Percentiles rank a stretch among this genome's conserved stretches.
Evolutionary conservation across 2,888 invertebrate genomes (phyloP).

Genomic region (Volucella inflata): DNA sequence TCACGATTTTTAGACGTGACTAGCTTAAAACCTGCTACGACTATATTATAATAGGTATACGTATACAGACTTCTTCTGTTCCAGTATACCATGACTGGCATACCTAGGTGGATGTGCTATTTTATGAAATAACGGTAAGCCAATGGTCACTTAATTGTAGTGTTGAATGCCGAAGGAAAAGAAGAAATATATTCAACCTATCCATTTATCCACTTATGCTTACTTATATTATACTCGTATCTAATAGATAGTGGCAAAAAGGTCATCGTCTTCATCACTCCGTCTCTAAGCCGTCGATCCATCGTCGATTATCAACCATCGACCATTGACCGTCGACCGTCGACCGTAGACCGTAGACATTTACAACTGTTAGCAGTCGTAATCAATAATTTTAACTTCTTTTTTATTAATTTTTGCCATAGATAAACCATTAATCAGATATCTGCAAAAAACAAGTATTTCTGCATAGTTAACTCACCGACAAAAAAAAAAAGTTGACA

Average conservation of each 20-base stretch:
- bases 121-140: slow-evolving; percentile 70
- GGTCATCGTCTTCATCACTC: slow-evolving; percentile 65
- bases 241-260: slow-evolving; percentile 46
- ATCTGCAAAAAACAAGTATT: slow-evolving; percentile 64
- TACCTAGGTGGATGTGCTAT: slow-evolving; percentile 64
- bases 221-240: slow-evolving; percentile 15
- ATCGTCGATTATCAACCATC: too few relatives aligned
- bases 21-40: slow-evolving; percentile 35
- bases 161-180: slow-evolving; percentile 55
- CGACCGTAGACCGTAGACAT: slow-evolving; percentile 18
- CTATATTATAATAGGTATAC: too few relatives aligned
- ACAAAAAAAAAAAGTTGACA: slow-evolving; percentile 36
- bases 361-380: slow-evolving; percentile 34
- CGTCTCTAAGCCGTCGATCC: too few relatives aligned
- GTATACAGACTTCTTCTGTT: slow-evolving; percentile 20
- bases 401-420: slow-evolving; percentile 40
- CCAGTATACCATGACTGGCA: slow-evolving; percentile 21
- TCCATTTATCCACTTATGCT: slow-evolving; percentile 46
- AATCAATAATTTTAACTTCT: slow-evolving; percentile 45
- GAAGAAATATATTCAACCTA: slow-evolving; percentile 37
- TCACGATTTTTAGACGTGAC: slow-evolving; percentile 78
- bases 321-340: too few relatives aligned
- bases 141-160: slow-evolving; percentile 68
- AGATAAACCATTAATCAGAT: slow-evolving; percentile 53
- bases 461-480: slow-evolving; percentile 64